Evolutionary conservation across 2,113 vertebrate genomes (phyloP).

Genomic region (Tragelaphus buxtoni): DNA sequence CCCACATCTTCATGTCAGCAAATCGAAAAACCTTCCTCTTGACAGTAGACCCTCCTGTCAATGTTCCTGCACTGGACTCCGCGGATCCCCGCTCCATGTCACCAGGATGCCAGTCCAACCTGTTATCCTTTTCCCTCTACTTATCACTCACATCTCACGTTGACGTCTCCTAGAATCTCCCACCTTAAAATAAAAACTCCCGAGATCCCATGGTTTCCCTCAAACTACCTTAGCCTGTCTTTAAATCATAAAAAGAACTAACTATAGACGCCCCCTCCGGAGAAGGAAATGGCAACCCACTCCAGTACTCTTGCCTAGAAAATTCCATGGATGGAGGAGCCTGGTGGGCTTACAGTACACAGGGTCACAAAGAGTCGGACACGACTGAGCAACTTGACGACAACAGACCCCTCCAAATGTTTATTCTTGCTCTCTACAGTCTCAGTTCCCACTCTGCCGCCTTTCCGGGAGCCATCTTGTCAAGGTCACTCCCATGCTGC

Average conservation of each 20-base stretch:
- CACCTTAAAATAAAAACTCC: background rate
- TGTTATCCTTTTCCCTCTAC: background rate
- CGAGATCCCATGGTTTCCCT: rapidly evolving
- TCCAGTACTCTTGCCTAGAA: no score
- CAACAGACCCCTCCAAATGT: background rate
- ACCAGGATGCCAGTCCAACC: background rate
- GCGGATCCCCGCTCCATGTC: no score
- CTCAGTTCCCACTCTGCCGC: background rate
- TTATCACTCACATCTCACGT: background rate
- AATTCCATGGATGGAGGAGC: no score
- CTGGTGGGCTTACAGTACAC: no score
- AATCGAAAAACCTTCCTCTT: background rate
- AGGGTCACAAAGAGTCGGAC: no score
- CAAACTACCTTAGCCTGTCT: background rate
- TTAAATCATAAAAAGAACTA: background rate
- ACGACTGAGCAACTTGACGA: no score
- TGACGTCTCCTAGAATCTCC: background rate
- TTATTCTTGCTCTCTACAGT: background rate
- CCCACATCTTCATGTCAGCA: background rate
- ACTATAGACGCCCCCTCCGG: no score
- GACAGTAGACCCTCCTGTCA: background rate
- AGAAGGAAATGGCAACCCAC: no score
- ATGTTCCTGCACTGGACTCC: background rate
- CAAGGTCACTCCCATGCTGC: background rate
- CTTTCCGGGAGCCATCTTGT: background rate